A percentile compares a stretch with the other conserved stretches of the same genome.
These are phyloP conservation scores for Montifringilla adamsi DNA, from an alignment of 2,113 vertebrate species.

Conservation along the genomic window DNA sequence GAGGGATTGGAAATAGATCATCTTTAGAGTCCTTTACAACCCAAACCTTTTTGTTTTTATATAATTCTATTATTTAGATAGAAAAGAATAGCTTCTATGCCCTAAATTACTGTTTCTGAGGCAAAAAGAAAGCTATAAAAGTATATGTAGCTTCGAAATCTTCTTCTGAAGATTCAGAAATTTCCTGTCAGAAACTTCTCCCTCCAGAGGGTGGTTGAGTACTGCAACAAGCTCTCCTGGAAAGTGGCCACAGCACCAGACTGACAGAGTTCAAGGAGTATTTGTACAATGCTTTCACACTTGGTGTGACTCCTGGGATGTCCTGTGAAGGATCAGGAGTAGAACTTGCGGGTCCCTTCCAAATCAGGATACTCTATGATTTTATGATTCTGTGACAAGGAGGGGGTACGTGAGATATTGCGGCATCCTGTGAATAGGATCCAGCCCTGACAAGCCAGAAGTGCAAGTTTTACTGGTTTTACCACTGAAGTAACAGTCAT, in stretches of 20 bases:
- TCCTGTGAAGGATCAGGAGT: neutral
- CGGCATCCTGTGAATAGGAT: neutral
- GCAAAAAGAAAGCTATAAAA: neutral
- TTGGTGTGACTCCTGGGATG: neutral
- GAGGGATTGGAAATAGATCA: neutral
- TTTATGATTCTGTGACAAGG: neutral
- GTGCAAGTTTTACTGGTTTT: neutral
- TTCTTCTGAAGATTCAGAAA: neutral
- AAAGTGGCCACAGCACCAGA: neutral
- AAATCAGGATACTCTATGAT: neutral
- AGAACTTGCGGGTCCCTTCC: neutral
- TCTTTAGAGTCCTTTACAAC: neutral
- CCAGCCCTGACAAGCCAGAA: neutral
- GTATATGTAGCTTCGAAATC: neutral
- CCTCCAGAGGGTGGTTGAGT: accelerated
- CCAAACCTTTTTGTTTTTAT: neutral
- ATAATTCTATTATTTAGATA: neutral
- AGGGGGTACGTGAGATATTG: neutral
- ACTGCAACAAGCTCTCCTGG: neutral
- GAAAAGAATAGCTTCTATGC: neutral
- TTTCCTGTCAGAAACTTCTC: neutral
- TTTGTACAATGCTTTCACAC: neutral
- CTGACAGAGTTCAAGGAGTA: neutral
- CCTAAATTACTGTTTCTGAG: neutral
- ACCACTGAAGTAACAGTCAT: neutral